Base-by-base conservation (phyloP, 2,797 vertebrate species). In the Manis pentadactyla region DNA sequence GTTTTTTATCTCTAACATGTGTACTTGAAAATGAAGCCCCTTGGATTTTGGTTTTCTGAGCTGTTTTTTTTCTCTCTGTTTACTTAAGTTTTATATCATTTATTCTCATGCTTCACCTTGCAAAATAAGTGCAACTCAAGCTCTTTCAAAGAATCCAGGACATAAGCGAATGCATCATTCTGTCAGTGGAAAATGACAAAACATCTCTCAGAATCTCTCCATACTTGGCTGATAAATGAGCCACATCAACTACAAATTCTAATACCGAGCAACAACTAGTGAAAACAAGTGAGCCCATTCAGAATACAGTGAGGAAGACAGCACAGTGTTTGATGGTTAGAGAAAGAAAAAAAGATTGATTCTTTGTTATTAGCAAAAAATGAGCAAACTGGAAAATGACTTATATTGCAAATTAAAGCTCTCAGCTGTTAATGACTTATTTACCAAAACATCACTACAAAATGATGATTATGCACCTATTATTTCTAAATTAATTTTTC, bases 171-270 rank as follows among this genome's bases (percentile, higher is more conserved):
- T 96, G 91, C 5, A 98, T 97, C 29, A 97, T 97, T 97, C 92
- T 98, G 71, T 98, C 96, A 97, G 42, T 46, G 55, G 73, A 87
- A 98, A 98, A 98, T 96, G 78, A 98, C 74, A 95, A 98, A 96
- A 94, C 93, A 98, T 97, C 93, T 93, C 51, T 98, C 95, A 94
- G 78, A 97, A 96, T 96, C 96, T 91, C 89, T 96, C 75, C 94
- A 71, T 93, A 97, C 87, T 97, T 96, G 92, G 89, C 94, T 98
- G 96, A 97, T 97, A 98, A 98, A 97, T 92, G 96, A 98, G 92
- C 85, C 49, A 2, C 51, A 94, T 77, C 98, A 97, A 91, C 86
- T 91, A 88, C 77, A 97, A 87, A 95, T 97, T 96, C 94, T 94
- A 93, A 96, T 82, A 97, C 59, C 1, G 4, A 97, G 64, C 87